Conservation (phyloP, 2,113 vertebrate species). For the Paradisaea rubra region DNA sequence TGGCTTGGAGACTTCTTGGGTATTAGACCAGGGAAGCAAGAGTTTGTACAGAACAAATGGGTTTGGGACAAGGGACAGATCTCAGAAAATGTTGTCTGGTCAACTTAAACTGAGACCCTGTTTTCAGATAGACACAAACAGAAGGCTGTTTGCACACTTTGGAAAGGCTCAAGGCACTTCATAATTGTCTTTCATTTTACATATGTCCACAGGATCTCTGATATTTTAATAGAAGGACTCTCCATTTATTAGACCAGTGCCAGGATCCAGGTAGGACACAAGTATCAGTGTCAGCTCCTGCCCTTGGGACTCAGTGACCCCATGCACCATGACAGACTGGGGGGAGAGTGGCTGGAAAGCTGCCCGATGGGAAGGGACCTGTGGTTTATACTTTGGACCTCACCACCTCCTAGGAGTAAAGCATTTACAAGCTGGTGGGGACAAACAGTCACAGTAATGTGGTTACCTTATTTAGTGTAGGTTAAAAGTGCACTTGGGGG, state of each 20-base stretch:
- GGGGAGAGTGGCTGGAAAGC: not conserved
- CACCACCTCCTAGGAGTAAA: not conserved
- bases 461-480: not conserved
- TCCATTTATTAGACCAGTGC: not conserved
- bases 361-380: accelerated
- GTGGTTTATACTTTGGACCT: not conserved
- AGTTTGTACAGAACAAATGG: not conserved
- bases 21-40: not conserved
- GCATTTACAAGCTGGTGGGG: not conserved
- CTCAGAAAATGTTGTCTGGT: not conserved
- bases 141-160: not conserved
- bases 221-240: not conserved
- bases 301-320: too few relatives aligned
- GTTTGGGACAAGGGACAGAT: not conserved
- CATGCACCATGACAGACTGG: accelerated
- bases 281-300: not conserved
- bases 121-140: not conserved
- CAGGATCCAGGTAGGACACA: not conserved
- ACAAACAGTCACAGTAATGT: not conserved
- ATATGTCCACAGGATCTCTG: not conserved
- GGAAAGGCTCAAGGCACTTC: not conserved
- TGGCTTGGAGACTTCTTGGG: not conserved
- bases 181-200: not conserved
- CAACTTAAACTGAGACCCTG: not conserved
- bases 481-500: not conserved